Percentiles rank a stretch among this genome's conserved stretches.
Evolutionary conservation across 2,113 vertebrate species (phyloP).

Genomic region (Anser cygnoides): DNA sequence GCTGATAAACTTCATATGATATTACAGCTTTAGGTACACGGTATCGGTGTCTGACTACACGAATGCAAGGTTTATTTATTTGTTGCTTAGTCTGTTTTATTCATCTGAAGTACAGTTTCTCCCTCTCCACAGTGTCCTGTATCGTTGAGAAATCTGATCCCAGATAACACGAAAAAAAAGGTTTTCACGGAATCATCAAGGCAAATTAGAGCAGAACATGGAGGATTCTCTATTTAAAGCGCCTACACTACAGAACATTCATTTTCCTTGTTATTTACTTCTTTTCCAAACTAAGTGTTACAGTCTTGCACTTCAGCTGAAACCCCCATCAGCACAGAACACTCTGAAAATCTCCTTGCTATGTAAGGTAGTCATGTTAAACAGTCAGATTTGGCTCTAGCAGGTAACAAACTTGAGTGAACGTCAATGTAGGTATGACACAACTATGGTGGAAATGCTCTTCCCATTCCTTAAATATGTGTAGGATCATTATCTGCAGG

Average conservation of each 20-base stretch:
- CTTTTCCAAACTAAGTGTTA: background rate
- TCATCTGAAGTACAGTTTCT: background rate
- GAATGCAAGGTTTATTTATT: background rate
- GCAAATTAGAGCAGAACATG: background rate
- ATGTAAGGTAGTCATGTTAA: background rate
- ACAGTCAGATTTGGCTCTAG: background rate
- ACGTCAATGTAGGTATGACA: background rate
- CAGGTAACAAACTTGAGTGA: background rate
- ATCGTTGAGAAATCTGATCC: background rate
- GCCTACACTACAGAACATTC: background rate
- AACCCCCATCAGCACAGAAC: background rate
- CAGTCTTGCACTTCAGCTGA: background rate
- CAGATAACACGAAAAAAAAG: background rate
- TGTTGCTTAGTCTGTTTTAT: background rate
- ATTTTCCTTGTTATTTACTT: background rate
- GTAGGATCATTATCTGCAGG: background rate
- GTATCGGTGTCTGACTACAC: background rate
- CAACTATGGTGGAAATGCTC: background rate
- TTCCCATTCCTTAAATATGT: background rate
- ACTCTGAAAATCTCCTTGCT: background rate
- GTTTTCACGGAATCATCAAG: background rate
- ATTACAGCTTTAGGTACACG: background rate
- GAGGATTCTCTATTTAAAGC: background rate
- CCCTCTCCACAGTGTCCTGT: fast-evolving
- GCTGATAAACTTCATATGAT: conserved; percentile 39